These are phyloP conservation scores for Eretmodus cyanostictus DNA, from an alignment of 2,113 vertebrate species.

Conservation along the genomic window DNA sequence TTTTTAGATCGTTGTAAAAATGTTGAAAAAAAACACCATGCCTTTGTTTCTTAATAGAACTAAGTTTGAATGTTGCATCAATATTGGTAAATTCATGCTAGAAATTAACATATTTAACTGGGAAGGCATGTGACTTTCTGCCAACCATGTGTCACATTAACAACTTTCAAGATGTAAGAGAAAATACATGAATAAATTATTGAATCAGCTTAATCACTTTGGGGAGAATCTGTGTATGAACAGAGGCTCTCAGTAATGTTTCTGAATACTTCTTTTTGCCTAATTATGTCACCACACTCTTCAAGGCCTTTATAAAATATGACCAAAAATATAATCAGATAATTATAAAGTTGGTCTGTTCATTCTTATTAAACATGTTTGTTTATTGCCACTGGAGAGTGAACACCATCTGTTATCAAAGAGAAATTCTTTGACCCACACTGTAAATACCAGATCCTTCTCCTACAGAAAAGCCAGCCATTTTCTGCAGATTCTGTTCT, in stretches of 20 bases:
- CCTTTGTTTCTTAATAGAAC: neutral
- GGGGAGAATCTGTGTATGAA: neutral
- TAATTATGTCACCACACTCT: neutral
- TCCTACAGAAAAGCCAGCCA: neutral
- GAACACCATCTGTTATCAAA: slow-evolving; percentile 57
- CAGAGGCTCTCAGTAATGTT: neutral
- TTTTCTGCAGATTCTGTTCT: neutral
- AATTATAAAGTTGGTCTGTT: slow-evolving; percentile 29
- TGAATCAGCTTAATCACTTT: neutral
- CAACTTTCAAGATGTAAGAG: neutral
- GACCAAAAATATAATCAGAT: slow-evolving; percentile 25
- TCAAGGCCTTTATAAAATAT: neutral
- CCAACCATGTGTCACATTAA: neutral
- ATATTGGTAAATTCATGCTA: neutral
- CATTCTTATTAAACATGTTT: slow-evolving; percentile 48
- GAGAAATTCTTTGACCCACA: slow-evolving; percentile 56
- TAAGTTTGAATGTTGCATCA: neutral
- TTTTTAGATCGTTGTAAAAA: neutral
- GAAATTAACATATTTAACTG: neutral
- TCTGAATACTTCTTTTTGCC: neutral
- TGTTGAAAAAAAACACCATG: neutral
- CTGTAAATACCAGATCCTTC: slow-evolving; percentile 31
- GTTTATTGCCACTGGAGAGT: slow-evolving; percentile 50
- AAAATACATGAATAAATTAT: neutral
- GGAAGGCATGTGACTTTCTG: neutral